Percentiles rank a stretch among this genome's conserved stretches.
Conservation (phyloP, 2,113 vertebrate species). For the Anser brachyrhynchus region DNA sequence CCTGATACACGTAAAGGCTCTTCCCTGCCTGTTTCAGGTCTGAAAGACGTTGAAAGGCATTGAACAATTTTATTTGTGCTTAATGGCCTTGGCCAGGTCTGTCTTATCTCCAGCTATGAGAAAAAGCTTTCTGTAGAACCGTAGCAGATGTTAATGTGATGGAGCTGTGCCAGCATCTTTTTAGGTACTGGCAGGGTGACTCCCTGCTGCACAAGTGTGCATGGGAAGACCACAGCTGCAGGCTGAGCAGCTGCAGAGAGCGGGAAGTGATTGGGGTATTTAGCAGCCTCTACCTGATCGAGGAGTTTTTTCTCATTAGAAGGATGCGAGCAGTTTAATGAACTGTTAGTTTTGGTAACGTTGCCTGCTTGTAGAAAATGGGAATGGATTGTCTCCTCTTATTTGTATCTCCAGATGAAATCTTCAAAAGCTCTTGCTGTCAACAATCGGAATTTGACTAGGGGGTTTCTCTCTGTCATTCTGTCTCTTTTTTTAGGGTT, state of each 20-base stretch:
- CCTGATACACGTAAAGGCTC: fast-evolving
- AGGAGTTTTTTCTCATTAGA: neutral
- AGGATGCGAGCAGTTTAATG: neutral
- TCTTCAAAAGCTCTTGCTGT: neutral
- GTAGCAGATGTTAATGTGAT: neutral
- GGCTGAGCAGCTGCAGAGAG: neutral
- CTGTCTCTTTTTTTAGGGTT: slow-evolving; percentile 76
- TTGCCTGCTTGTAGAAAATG: neutral
- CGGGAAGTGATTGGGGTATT: neutral
- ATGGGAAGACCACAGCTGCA: neutral
- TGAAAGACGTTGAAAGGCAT: neutral
- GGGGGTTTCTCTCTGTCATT: neutral
- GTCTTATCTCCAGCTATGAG: neutral
- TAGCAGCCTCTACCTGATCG: fast-evolving
- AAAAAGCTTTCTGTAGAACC: neutral
- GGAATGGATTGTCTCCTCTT: neutral
- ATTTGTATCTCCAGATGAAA: neutral
- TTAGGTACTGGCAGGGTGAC: neutral
- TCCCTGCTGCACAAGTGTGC: neutral
- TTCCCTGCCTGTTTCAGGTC: neutral
- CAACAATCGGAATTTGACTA: neutral
- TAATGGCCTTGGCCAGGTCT: neutral
- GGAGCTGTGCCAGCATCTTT: neutral
- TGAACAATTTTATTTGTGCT: neutral
- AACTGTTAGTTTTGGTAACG: neutral